Evolutionary conservation across 2,888 invertebrate genomes (phyloP).

Genomic region (Andrena dorsata): DNA sequence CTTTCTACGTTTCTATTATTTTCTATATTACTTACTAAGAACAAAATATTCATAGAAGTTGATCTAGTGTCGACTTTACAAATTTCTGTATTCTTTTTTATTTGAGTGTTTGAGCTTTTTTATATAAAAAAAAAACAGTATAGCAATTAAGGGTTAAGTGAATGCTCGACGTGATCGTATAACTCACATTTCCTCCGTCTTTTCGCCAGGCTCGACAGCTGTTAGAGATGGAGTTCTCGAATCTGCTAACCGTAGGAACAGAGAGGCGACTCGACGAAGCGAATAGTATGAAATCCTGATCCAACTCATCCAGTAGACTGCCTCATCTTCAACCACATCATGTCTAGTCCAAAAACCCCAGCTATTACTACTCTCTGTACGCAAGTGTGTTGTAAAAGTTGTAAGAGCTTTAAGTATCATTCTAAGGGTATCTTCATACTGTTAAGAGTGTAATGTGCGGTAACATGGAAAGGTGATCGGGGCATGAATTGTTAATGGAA

Average conservation of each 20-base stretch:
- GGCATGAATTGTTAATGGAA: slow-evolving; percentile 61
- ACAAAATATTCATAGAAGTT: too few species aligned
- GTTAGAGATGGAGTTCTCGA: slow-evolving; percentile 96
- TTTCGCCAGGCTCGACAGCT: slow-evolving; percentile 93
- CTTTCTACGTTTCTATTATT: too few species aligned
- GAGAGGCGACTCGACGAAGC: slow-evolving; percentile 89
- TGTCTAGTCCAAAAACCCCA: slow-evolving; percentile 84
- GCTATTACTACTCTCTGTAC: slow-evolving; percentile 80
- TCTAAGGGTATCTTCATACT: slow-evolving; percentile 76
- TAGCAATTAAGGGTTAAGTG: too few species aligned
- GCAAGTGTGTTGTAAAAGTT: slow-evolving; percentile 82
- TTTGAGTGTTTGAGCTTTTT: too few species aligned
- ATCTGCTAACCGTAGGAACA: slow-evolving; percentile 93
- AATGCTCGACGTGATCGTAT: not conserved
- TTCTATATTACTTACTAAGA: too few species aligned
- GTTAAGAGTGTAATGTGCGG: slow-evolving; percentile 72
- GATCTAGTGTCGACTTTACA: too few species aligned
- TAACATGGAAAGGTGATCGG: slow-evolving; percentile 56
- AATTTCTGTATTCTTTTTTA: too few species aligned
- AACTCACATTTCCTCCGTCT: not conserved
- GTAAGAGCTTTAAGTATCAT: slow-evolving; percentile 84
- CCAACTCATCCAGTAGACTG: slow-evolving; percentile 79
- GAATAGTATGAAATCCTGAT: slow-evolving; percentile 86
- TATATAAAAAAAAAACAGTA: too few species aligned
- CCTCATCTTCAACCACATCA: slow-evolving; percentile 84